Base-by-base conservation (phyloP, 2,113 vertebrate genomes). In the Nicator chloris region DNA sequence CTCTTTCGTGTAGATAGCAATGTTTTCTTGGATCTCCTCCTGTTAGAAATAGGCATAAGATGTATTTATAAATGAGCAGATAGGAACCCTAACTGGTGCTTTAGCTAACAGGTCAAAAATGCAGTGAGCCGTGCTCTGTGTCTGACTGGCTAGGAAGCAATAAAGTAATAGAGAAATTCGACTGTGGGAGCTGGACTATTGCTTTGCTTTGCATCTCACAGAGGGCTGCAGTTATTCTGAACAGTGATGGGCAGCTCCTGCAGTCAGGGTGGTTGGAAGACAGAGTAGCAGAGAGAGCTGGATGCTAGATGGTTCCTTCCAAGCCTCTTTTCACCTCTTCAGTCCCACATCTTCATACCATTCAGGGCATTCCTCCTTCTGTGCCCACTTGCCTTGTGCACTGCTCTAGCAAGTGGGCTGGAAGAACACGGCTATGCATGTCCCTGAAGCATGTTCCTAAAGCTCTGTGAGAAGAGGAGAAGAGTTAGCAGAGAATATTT, bases 401-500 rank as follows among this genome's bases (percentile, higher is more conserved):
- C 15, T 75, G n/a, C 16, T 19, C 39, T 22, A 7, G 26, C 9
- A 15, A 18, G 0, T 4, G 11, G 33, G 24, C 33, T 71, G 10
- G n/a, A 59, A 47, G 31, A 44, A 37, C 0, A 0, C 7, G 39
- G 28, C 42, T 40, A 2, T 13, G 7, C 1, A 2, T 28, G 30
- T 57, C 26, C 15, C 20, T 44, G 31, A 40, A 56, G 30, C 12
- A 1, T 1, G 1, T 21, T 82, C 28, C 31, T 49, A 9, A n/a
- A 61, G 35, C 22, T 13, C 10, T 47, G n/a, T 23, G 9, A 57
- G 78, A 49, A 30, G 19, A 54, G 9, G 3, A 18, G 15, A 76
- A 35, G 19, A 70, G 39, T 65, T 59, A 44, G 18, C 4, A 4
- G 15, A 27, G 30, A 56, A 5, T 39, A 16, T 31, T 84, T 60